Evolutionary conservation across 2,113 vertebrate genomes (phyloP), one percentile per base, ranked within the genome.

Genomic region (Mohoua ochrocephala): DNA sequence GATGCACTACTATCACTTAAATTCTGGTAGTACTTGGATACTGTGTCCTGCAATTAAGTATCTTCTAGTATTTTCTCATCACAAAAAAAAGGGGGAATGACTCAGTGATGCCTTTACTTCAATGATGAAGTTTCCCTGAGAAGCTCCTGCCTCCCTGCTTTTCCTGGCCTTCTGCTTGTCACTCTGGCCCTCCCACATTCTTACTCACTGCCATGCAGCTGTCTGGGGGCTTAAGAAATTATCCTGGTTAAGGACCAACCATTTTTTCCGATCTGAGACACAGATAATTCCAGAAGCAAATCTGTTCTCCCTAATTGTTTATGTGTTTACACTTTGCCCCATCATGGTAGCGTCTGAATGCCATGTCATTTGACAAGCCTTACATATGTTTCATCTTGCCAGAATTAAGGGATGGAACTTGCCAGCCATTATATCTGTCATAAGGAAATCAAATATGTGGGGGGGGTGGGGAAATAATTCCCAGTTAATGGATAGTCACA

Each of bases 381-480:
- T 75, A 44, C 5, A 6, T 8, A 49, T 37, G 37, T 75, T 84
- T 28, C 44, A 52, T 41, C 57, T 75, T 41, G 37, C 13, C 56
- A 86, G 35, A 44, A 65, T 57, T 65, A 68, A 82, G 10, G 28
- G 11, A 33, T 68, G 39, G 61, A 49, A 83, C n/a, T 83, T 61
- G 75, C 6, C 28, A 77, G 30, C 22, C 47, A 75, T 73, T 84
- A 11, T 26, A 47, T 35, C 64, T 69, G 41, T 69, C 56, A 68
- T 23, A 76, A 88, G 41, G 9, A 23, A 76, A 45, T 44, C 39
- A 67, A 9, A 13, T 21, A 19, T 0, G 13, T 5, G 8, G 11
- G 6, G 4, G 3, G 0, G 13, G 9, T 12, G 39, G 39, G 11
- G 6, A 13, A 1, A 7, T 53, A 86, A 74, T 77, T 42, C 26